These are phyloP conservation scores for Centrocercus urophasianus DNA, from an alignment of 2,113 vertebrate genomes.

Conservation along the genomic window DNA sequence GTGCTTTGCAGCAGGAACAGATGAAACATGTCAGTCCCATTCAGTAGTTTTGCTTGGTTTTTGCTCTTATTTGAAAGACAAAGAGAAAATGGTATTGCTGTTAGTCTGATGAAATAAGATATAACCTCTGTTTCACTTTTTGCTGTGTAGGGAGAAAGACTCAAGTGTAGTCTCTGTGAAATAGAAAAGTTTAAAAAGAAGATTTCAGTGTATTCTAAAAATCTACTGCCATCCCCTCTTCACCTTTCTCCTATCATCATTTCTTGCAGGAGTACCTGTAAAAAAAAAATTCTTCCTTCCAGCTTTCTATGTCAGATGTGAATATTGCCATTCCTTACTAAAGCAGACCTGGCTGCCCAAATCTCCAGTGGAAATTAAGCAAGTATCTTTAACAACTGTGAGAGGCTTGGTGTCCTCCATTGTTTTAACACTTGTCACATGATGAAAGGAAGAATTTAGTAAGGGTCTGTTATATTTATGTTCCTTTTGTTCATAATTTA, in stretches of 20 bases:
- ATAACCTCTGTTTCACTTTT: not conserved
- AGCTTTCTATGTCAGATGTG: not conserved
- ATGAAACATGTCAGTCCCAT: not conserved
- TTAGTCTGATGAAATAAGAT: not conserved
- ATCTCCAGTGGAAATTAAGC: not conserved
- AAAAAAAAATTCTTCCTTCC: not conserved
- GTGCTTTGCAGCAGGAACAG: not conserved
- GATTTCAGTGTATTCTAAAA: not conserved
- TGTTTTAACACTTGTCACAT: not conserved
- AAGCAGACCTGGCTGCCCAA: not conserved
- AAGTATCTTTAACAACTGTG: not conserved
- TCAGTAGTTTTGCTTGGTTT: not conserved
- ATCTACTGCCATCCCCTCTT: not conserved
- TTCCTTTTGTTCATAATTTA: not conserved
- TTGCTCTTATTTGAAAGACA: not conserved
- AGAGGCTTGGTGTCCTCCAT: not conserved
- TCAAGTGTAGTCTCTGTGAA: not conserved
- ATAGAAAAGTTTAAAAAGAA: not conserved
- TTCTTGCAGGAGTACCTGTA: not conserved
- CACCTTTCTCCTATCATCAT: not conserved
- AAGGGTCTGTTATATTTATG: not conserved
- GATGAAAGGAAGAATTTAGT: not conserved
- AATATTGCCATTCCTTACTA: not conserved
- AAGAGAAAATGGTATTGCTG: not conserved
- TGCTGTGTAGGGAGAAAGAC: not conserved